Evolutionary conservation across 2,113 vertebrate species (phyloP), one percentile per base, ranked within the genome.

Genomic region (Varanus salvator): DNA sequence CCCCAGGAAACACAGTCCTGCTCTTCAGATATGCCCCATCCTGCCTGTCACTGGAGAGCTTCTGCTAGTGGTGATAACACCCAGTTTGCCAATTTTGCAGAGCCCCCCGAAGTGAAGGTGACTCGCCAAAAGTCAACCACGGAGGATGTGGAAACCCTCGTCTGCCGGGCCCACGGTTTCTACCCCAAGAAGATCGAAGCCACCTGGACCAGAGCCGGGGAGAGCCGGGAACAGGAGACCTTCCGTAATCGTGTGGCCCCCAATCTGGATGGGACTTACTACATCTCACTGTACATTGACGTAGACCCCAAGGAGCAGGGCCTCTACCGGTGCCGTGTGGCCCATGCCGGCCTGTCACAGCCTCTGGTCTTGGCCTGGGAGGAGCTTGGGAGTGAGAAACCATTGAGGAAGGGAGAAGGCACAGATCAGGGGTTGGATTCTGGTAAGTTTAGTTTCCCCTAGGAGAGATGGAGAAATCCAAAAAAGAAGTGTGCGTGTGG

Each of bases 161-260:
- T 74, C 48, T 86, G 84, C 69, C 50, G n/a, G 60, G 68, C 50
- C 21, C 8, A 74, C 54, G 84, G 84, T n/a, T 86, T 86, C 84
- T 86, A 74, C 50, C 84, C 84, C 29, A 86, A 34, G 8, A 69
- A 86, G 31, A 86, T 86, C 8, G 7, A 74, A 11, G 11, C 50
- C 50, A 12, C 14, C n/a, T 80, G 77, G 77, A 52, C 9, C 9
- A 85, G 23, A 11, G 69, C 54, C 23, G 84, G 69, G 23, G 1
- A 85, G 19, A 31, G 34, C 50, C 34, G 6, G 50, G 17, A 17
- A 15, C 4, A 85, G 2, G 31, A 72, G 4, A 74, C 84, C 19
- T 74, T 54, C 19, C 31, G 12, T 50, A 21, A 69, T 19, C 9
- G 14, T 6, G 19, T 85, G 4, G 84, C 69, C 5, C 84, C 84